Evolutionary conservation across 1,140 invertebrate species (phyloP), one percentile per base, ranked within the genome.

Genomic region (Tetramorium simillimum): DNA sequence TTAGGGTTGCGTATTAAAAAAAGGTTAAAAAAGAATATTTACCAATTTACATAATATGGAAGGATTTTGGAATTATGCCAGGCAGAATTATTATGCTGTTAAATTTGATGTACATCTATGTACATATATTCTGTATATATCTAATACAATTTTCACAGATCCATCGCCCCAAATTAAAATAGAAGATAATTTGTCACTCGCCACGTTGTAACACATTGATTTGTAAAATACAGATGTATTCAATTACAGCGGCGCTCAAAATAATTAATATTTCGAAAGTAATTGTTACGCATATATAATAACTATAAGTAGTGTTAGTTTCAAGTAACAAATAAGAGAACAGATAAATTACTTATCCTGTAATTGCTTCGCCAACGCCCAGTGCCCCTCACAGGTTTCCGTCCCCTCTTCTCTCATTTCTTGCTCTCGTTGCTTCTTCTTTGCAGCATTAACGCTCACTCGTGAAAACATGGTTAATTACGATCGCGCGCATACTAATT

Each of bases 401-500:
- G 43, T 67, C 12, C 37, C n/a, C 63, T 21, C 37, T 67, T 21
- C 63, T 65, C 62, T 67, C 12, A n/a, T 67, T 65, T 7, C 12
- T 28, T 33, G 33, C 33, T 33, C 33, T 65, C 37, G 33, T 67
- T 67, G 63, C 37, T 43, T 43, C 60, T 62, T 33, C n/a, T 67
- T 67, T 43, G 7, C 21, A n/a, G 18, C 37, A 21, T 43, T 43
- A 67, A 67, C 63, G 37, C n/a, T 43, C n/a, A 43, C 10, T 43
- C 63, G 37, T 40, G 63, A 67, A 67, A 67, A 67, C 63, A 43
- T 12, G 37, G 63, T 67, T 67, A 67, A 67, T 67, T 67, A 67
- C n/a, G n/a, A 43, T 67, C n/a, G 37, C 37, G 63, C 37, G 33
- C 18, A 14, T 67, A 67, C 63, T 67, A 67, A 67, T 67, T 67